Evolutionary conservation across 2,113 vertebrate species (phyloP).

Genomic region (Platysteira castanea): DNA sequence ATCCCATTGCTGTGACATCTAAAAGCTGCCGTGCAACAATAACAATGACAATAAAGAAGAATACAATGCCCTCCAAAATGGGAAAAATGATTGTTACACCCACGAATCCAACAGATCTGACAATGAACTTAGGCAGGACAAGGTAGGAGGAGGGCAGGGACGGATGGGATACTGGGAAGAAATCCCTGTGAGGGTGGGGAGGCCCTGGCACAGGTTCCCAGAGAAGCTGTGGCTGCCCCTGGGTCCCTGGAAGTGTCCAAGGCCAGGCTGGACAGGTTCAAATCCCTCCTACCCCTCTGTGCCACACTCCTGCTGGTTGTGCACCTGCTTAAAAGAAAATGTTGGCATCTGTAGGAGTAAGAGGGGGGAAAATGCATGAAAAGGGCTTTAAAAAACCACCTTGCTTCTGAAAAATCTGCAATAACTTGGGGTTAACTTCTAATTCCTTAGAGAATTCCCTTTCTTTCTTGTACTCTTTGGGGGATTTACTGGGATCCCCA

Average conservation of each 20-base stretch:
- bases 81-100: neutral
- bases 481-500: neutral
- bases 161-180: neutral
- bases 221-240: neutral
- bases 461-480: neutral
- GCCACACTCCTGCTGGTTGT: neutral
- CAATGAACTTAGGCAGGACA: neutral
- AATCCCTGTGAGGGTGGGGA: neutral
- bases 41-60: accelerated
- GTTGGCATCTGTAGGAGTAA: neutral
- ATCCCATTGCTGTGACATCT: accelerated
- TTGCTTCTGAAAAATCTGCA: neutral
- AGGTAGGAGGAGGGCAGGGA: accelerated
- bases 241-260: neutral
- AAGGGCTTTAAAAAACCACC: neutral
- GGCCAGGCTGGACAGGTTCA: neutral
- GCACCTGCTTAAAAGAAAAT: neutral
- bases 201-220: neutral
- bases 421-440: no score
- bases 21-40: neutral
- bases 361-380: neutral
- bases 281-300: neutral
- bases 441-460: neutral
- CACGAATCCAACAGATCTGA: neutral
- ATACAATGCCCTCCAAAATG: no score